phyloP scores from a whole-genome alignment of 2,888 invertebrate genomes.

The Cheiracanthium punctorium region DNA sequence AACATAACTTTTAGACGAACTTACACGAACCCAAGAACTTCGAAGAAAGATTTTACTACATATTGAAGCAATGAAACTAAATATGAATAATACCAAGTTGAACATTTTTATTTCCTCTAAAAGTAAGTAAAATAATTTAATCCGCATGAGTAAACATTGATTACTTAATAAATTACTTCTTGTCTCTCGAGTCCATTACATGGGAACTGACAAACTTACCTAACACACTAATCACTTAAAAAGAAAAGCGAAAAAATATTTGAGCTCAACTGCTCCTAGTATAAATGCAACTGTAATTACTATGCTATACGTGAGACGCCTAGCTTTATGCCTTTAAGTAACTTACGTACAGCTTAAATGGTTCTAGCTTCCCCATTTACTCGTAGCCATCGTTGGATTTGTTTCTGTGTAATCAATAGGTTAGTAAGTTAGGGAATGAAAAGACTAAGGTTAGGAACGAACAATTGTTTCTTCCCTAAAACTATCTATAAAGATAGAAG shows the following conservation, averaged over 20 bases:
- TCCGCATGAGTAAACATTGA: slow-evolving; percentile 32
- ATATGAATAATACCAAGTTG: too few relatives aligned
- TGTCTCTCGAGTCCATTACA: slow-evolving; percentile 64
- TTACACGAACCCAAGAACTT: too few relatives aligned
- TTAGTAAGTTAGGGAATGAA: slow-evolving; percentile 54
- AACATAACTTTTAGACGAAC: too few relatives aligned
- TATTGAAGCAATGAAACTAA: too few relatives aligned
- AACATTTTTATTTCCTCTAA: too few relatives aligned
- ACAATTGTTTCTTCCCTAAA: slow-evolving; percentile 62
- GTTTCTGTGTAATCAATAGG: slow-evolving; percentile 66
- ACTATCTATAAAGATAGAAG: slow-evolving; percentile 55
- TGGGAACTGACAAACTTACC: slow-evolving; percentile 68
- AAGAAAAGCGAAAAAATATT: slow-evolving; percentile 60
- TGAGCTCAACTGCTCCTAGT: slow-evolving; percentile 64
- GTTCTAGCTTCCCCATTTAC: slow-evolving; percentile 66
- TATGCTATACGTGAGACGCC: slow-evolving; percentile 66
- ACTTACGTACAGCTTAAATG: slow-evolving; percentile 66
- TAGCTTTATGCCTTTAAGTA: slow-evolving; percentile 63
- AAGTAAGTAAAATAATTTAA: too few relatives aligned
- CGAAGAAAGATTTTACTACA: too few relatives aligned
- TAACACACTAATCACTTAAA: slow-evolving; percentile 70
- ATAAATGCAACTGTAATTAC: slow-evolving; percentile 66
- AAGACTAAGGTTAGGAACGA: slow-evolving; percentile 52
- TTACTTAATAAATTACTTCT: slow-evolving; percentile 69
- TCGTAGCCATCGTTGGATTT: slow-evolving; percentile 63